Evolutionary conservation across 2,113 vertebrate species (phyloP).

Genomic region (Myotis brandtii): DNA sequence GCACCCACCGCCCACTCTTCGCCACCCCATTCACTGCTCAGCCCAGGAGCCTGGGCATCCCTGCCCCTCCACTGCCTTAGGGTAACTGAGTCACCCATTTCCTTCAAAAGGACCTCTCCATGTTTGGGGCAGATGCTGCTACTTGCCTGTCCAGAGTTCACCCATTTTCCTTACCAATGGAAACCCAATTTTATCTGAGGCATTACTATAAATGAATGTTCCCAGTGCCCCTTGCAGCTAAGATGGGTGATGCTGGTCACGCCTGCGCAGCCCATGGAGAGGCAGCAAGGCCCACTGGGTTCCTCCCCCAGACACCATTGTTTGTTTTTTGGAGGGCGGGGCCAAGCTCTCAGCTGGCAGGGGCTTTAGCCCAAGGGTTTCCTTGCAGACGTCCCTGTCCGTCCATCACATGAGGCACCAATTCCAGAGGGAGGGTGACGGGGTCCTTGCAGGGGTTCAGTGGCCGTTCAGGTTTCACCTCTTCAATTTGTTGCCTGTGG

Average conservation of each 20-base stretch:
- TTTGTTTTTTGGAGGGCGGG: not conserved
- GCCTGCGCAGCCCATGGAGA: accelerated
- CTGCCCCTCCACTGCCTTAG: not conserved
- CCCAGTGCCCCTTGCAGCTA: not conserved
- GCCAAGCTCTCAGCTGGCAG: accelerated
- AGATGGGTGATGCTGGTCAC: not conserved
- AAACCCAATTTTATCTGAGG: not conserved
- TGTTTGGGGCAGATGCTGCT: not conserved
- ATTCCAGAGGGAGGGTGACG: accelerated
- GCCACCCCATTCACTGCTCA: accelerated
- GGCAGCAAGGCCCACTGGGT: accelerated
- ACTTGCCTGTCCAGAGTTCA: not conserved
- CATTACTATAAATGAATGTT: not conserved
- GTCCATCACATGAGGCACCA: accelerated
- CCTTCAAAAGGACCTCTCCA: not conserved
- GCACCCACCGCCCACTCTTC: not conserved
- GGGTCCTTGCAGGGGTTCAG: not conserved
- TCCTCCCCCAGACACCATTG: not conserved
- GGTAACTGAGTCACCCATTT: not conserved
- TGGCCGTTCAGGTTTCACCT: not conserved
- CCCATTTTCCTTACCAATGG: not conserved
- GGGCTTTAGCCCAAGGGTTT: not conserved
- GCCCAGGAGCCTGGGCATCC: not conserved
- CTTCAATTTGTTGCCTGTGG: not conserved
- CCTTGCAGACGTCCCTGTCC: accelerated